Evolutionary conservation across 2,797 vertebrate genomes (phyloP).

Genomic region (Phalloptychus januarius): DNA sequence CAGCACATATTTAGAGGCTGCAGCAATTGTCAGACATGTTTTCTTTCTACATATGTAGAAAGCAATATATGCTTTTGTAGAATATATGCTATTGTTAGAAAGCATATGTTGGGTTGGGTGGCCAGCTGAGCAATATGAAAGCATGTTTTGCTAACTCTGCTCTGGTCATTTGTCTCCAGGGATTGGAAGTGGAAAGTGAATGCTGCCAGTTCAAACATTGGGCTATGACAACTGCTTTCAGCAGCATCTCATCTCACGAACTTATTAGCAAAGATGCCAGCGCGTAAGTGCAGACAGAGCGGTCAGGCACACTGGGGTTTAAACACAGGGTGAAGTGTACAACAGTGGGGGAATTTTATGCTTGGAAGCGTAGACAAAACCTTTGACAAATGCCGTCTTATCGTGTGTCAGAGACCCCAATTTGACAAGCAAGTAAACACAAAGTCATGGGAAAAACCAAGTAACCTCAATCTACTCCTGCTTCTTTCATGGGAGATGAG

Average conservation of each 20-base stretch:
- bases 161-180: constrained; percentile 70
- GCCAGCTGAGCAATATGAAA: constrained; percentile 53
- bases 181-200: constrained; percentile 74
- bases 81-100: constrained; percentile 4
- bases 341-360: constrained; percentile 20
- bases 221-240: constrained; percentile 74
- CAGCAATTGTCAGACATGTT: background rate
- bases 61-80: too few species aligned
- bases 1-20: constrained; percentile 7
- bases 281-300: constrained; percentile 31
- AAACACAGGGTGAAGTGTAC: constrained; percentile 20
- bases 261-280: constrained; percentile 64
- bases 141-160: constrained; percentile 68
- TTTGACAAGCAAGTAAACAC: constrained; percentile 5
- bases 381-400: constrained; percentile 15
- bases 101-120: constrained; percentile 40
- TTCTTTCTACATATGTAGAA: too few species aligned
- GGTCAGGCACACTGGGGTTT: constrained; percentile 21
- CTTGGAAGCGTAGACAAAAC: constrained; percentile 17
- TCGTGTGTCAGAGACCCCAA: constrained; percentile 13
- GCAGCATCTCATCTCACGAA: constrained; percentile 70
- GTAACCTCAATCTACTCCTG: background rate
- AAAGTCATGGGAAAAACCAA: constrained; percentile 1
- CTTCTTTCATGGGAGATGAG: background rate
- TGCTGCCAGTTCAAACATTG: constrained; percentile 69